These are phyloP conservation scores for Montipora capitata DNA, from an alignment of 92 coral and sea anemone genomes.

Conservation along the genomic window DNA sequence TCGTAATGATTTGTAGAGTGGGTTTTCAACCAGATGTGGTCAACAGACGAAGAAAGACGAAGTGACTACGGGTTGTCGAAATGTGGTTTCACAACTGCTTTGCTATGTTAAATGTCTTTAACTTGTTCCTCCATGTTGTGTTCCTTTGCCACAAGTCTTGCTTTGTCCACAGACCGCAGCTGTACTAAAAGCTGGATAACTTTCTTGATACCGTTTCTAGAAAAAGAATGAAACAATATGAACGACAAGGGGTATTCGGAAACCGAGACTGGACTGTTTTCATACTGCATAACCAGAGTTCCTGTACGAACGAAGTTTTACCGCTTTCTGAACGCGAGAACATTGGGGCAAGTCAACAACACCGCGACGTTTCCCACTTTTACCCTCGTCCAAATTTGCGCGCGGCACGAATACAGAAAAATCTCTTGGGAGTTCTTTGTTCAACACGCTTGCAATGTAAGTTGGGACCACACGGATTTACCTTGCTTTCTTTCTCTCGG, in stretches of 20 bases:
- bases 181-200: conserved; percentile 87
- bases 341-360: too few species aligned
- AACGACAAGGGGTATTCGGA: too few species aligned
- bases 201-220: conserved; percentile 93
- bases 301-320: too few species aligned
- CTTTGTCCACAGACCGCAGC: conserved; percentile 83
- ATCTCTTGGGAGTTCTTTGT: too few species aligned
- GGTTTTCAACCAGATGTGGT: background rate
- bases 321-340: too few species aligned
- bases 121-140: conserved; percentile 83
- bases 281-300: too few species aligned
- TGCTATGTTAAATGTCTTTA: conserved; percentile 23
- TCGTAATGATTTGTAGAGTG: background rate
- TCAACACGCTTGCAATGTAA: too few species aligned
- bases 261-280: background rate
- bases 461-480: conserved; percentile 2
- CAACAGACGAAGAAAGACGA: background rate
- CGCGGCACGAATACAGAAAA: too few species aligned
- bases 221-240: too few species aligned
- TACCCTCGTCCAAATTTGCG: too few species aligned
- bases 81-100: background rate
- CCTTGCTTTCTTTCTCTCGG: conserved; percentile 97
- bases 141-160: conserved; percentile 78
- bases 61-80: background rate
- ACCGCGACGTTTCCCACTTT: too few species aligned